Percentiles rank a stretch among this genome's conserved stretches.
These are phyloP conservation scores for Gandaritis pyraliata DNA, from an alignment of 2,888 invertebrate species.

Conservation along the genomic window DNA sequence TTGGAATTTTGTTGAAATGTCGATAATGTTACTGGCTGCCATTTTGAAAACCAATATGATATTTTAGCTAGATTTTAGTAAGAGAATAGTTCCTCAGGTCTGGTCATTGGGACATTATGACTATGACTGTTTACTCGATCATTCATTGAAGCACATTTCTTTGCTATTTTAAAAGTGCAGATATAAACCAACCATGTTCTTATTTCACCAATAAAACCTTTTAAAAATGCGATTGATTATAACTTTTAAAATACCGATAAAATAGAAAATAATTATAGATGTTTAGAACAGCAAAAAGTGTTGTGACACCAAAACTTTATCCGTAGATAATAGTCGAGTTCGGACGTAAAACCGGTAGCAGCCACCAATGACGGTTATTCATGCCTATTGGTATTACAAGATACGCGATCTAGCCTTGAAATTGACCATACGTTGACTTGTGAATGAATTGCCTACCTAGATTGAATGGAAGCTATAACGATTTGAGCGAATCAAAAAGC, in stretches of 20 bases:
- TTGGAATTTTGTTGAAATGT: too few relatives aligned
- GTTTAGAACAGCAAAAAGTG: constrained; percentile 58
- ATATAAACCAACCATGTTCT: constrained; percentile 41
- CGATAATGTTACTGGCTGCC: too few relatives aligned
- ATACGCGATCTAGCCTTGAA: constrained; percentile 63
- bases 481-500: constrained; percentile 53
- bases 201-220: background rate
- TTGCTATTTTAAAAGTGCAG: constrained; percentile 47
- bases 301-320: constrained; percentile 62
- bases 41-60: too few relatives aligned
- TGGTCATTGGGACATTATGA: constrained; percentile 48
- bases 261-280: constrained; percentile 59
- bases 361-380: constrained; percentile 58
- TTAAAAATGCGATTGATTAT: too few relatives aligned
- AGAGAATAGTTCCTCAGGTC: too few relatives aligned
- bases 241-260: too few relatives aligned
- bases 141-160: constrained; percentile 45
- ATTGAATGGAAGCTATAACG: constrained; percentile 62
- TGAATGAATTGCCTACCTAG: constrained; percentile 63
- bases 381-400: constrained; percentile 50
- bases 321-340: constrained; percentile 61
- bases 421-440: constrained; percentile 59
- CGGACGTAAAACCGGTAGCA: constrained; percentile 77
- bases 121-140: constrained; percentile 51
- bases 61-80: too few relatives aligned